phyloP scores from a whole-genome alignment of 2,113 vertebrate species.

The Pedetes capensis region DNA sequence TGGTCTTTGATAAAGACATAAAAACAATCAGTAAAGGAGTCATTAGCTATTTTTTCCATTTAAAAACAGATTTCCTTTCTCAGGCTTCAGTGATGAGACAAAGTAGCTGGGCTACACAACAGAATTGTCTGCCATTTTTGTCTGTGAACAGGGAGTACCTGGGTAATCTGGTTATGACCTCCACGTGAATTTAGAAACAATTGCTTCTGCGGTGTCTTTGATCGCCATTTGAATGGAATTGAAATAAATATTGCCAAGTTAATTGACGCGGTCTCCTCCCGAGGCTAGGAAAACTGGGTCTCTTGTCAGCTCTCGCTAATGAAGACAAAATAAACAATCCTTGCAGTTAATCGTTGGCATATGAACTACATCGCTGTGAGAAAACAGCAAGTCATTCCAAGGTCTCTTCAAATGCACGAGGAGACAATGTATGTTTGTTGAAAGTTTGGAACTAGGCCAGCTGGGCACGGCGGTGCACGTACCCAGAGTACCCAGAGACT shows the following conservation, averaged over 20 bases:
- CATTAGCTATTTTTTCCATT: background rate
- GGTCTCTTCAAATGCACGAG: background rate
- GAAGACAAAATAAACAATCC: constrained; percentile 56
- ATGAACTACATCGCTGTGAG: background rate
- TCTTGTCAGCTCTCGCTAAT: constrained; percentile 47
- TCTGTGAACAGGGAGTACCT: background rate
- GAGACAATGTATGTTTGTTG: background rate
- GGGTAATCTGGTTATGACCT: background rate
- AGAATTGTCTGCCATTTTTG: background rate
- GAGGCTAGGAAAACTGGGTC: background rate
- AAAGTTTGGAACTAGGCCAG: background rate
- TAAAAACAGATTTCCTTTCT: constrained; percentile 8
- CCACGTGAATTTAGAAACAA: fast-evolving
- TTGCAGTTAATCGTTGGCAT: background rate
- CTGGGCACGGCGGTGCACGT: no score
- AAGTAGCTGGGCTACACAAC: background rate
- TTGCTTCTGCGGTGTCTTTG: background rate
- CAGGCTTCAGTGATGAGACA: background rate
- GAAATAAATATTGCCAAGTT: constrained; percentile 1
- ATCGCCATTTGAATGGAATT: background rate
- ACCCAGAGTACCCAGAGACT: no score
- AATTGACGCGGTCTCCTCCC: constrained; percentile 36
- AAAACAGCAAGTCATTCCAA: background rate
- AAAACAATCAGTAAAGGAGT: background rate
- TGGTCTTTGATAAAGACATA: background rate